Evolutionary conservation across 2,888 invertebrate genomes (phyloP), one percentile per base, ranked within the genome.

Genomic region (Teleiodes luculella): DNA sequence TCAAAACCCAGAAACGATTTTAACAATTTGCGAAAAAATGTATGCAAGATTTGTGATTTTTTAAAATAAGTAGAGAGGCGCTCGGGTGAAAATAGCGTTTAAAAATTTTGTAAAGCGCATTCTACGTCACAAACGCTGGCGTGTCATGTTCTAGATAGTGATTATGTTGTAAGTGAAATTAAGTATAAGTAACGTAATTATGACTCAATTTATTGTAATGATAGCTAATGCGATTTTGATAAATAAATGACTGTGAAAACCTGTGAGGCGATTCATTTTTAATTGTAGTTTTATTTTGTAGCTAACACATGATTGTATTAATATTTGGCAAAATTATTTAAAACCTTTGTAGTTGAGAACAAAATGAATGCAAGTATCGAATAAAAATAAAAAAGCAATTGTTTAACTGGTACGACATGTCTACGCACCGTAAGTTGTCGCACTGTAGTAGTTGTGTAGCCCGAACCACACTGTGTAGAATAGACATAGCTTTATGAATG

Each of bases 131-230:
- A 33, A 11, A 33, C 33, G 33, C 10, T n/a, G 33, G n/a, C n/a
- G 33, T 33, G 33, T 33, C 33, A 33, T 33, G 33, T 8, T n/a
- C n/a, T n/a, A 24, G 24, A 4, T 3, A 24, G 3, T 24, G 24
- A 24, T 24, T 24, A 24, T 24, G 24, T 24, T 24, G 24, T 24
- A 24, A 24, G 24, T 24, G 6, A 24, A 24, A 24, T 6, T 24
- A 24, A 24, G 6, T 28, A n/a, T 66, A 66, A 53, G 53, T 43
- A 43, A 43, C 28, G 28, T 43, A 41, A 43, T 43, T 24, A 43
- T 24, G 43, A 52, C 52, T 52, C 52, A 47, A 36, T 39, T 31
- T 53, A 39, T 48, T 53, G 53, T 53, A 53, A 45, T 43, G 24
- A 13, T 43, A 43, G 43, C 28, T 20, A 28, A 7, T 28, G 43